Conservation (phyloP, 2,797 vertebrate genomes). For the Neomorphus geoffroyi region DNA sequence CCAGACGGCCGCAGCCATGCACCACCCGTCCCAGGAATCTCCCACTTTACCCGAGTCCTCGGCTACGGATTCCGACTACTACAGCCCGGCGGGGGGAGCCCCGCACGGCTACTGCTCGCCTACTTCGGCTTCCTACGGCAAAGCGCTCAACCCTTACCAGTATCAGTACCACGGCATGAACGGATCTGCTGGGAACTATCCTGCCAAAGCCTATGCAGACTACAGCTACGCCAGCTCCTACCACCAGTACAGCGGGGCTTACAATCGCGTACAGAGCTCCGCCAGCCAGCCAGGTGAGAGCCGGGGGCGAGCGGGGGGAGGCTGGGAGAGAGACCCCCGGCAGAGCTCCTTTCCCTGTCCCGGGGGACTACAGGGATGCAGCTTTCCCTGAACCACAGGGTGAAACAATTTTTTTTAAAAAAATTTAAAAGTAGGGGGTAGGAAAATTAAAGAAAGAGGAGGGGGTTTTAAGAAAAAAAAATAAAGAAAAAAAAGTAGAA, state of each 20-base stretch:
- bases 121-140: slow-evolving; percentile 91
- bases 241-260: slow-evolving; percentile 94
- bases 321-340: background rate
- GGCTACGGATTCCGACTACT: slow-evolving; percentile 97
- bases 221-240: slow-evolving; percentile 92
- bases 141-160: slow-evolving; percentile 93
- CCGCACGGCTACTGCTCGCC: slow-evolving; percentile 96
- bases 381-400: background rate
- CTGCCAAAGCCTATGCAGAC: slow-evolving; percentile 92
- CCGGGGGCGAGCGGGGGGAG: background rate
- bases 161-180: slow-evolving; percentile 95
- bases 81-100: slow-evolving; percentile 87
- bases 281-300: slow-evolving; percentile 90
- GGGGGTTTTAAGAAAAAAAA: background rate
- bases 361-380: background rate
- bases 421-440: background rate
- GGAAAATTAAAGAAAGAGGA: background rate
- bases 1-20: slow-evolving; percentile 90
- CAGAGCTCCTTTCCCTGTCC: background rate
- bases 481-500: background rate
- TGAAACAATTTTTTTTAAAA: background rate
- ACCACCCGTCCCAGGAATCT: slow-evolving; percentile 98
- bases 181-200: slow-evolving; percentile 88
- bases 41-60: slow-evolving; percentile 97
- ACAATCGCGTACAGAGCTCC: slow-evolving; percentile 90